Evolutionary conservation across 2,797 vertebrate genomes (phyloP).

Genomic region (Coregonus ussuriensis): DNA sequence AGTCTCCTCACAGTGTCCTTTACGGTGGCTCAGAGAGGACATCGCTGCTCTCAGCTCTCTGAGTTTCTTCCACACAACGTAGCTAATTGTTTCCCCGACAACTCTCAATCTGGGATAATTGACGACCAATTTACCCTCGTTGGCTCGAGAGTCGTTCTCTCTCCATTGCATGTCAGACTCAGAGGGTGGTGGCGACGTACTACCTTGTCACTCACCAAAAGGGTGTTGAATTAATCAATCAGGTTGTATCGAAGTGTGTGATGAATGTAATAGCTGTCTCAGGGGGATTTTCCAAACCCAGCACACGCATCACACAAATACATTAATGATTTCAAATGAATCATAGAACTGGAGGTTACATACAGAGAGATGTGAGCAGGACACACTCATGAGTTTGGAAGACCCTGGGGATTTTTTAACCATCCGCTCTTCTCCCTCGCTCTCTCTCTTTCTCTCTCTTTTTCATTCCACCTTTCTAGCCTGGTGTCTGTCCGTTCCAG

Average conservation of each 20-base stretch:
- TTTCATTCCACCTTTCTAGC: conserved; percentile 67
- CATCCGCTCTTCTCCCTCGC: conserved; percentile 29
- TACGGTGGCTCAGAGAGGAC: neutral
- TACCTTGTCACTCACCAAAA: neutral
- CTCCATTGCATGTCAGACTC: neutral
- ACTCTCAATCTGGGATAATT: neutral
- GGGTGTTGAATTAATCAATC: neutral
- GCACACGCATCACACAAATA: neutral
- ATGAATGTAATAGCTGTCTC: neutral
- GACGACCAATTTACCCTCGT: neutral
- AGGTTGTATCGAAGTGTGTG: neutral
- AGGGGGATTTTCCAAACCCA: neutral
- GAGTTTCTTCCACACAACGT: neutral
- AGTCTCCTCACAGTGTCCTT: neutral
- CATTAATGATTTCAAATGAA: conserved; percentile 2
- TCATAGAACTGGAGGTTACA: neutral
- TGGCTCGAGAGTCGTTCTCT: neutral
- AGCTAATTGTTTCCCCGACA: neutral
- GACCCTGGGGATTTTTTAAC: conserved; percentile 56
- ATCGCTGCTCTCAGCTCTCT: neutral
- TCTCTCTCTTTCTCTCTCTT: conserved; percentile 35
- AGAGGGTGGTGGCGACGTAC: neutral
- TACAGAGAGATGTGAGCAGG: conserved; percentile 19
- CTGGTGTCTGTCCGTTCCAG: conserved; percentile 67
- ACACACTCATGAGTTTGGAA: conserved; percentile 65